Evolutionary conservation across 2,797 vertebrate species (phyloP).

Genomic region (Bradypus variegatus): DNA sequence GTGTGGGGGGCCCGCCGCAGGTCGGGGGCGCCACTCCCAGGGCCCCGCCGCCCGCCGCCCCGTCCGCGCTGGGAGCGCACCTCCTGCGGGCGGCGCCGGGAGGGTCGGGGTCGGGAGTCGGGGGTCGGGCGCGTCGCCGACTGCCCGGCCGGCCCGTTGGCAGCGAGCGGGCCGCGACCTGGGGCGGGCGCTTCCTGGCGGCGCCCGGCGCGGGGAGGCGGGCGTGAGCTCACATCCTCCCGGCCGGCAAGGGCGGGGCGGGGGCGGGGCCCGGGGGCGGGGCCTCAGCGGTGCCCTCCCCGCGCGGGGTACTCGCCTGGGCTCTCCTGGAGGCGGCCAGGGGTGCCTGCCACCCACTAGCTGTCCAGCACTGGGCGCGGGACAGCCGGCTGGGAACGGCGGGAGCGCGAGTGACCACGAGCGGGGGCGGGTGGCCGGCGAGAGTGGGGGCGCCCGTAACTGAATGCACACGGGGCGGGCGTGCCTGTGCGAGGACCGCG

Average conservation of each 20-base stretch:
- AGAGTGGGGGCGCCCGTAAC: neutral
- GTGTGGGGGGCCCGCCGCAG: accelerated
- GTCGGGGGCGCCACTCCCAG: accelerated
- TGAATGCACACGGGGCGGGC: neutral
- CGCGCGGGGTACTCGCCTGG: accelerated
- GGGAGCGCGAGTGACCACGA: neutral
- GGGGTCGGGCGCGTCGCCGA: neutral
- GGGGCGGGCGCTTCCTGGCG: slow-evolving; percentile 18
- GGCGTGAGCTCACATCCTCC: slow-evolving; percentile 57
- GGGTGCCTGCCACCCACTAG: no score
- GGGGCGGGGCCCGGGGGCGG: neutral
- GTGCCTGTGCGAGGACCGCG: neutral
- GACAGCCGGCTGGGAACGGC: accelerated
- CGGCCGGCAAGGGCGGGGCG: neutral
- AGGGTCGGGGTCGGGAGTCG: no score
- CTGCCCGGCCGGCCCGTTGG: neutral
- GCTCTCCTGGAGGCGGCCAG: accelerated
- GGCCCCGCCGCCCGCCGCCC: neutral
- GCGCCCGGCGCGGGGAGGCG: neutral
- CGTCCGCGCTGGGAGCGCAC: neutral
- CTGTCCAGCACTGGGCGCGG: accelerated
- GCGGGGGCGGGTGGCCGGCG: neutral
- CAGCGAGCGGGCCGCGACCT: neutral
- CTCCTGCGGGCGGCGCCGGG: neutral
- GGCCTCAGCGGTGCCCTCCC: no score